Base-by-base conservation (phyloP, 2,113 vertebrate species). In the Toxotes jaculatrix region DNA sequence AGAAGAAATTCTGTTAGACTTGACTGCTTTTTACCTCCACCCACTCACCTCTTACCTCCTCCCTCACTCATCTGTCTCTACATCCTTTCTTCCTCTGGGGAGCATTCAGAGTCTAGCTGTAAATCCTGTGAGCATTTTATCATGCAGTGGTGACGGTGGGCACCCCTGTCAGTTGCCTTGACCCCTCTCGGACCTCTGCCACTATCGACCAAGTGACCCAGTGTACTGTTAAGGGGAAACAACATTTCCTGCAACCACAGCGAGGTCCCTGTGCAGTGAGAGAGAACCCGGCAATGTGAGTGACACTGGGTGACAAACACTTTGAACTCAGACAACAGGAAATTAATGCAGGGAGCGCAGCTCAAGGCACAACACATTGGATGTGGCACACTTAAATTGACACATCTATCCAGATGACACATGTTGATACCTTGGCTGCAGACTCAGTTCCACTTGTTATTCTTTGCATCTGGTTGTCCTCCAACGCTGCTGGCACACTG, bases 261-360 rank as follows among this genome's bases (percentile, higher is more conserved):
- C 43, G 43, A 85, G 76, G 87, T 92, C 91, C 89, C 88, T 6
- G 49, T 87, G 90, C 84, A 80, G 61, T 32, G 14, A 63, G 79
- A 67, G 83, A 80, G 85, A 92, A 89, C 70, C 51, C 6, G 32
- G 70, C 79, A 17, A 84, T 89, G 86, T 93, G 90, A 94, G 55
- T 94, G 93, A 93, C 93, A 91, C 65, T 7, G 85, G 92, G 94
- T 94, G 92, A 93, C 91, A 91, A 91, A 94, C 79, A 92, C 90
- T 94, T 92, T 95, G 93, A 93, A 93, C 91, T 88, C 79, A 81
- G 81, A 91, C 87, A 91, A 92, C 93, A 93, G 89, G 88, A 93
- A 93, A 93, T 94, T 62, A 93, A 94, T 94, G 93, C 89, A 91
- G 85, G 79, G 75, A 92, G 88, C 32, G 74, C 87, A 59, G 89